Conservation (phyloP, 2,888 invertebrate genomes). For the Acleris cristana region DNA sequence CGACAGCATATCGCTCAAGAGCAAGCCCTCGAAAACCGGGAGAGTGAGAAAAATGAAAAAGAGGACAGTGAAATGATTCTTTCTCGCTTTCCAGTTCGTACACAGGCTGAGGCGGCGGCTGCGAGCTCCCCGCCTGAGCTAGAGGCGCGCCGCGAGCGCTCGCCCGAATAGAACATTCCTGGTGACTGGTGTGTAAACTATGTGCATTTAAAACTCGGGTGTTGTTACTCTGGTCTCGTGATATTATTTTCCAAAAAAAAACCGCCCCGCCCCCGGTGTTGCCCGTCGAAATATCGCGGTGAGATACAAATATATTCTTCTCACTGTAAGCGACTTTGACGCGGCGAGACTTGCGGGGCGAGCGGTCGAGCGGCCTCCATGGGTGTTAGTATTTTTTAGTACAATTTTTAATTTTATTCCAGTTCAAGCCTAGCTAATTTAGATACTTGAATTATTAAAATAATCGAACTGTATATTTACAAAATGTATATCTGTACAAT, state of each 20-base stretch:
- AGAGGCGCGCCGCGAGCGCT: background rate
- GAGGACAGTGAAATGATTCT: slow-evolving; percentile 79
- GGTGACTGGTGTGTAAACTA: slow-evolving; percentile 65
- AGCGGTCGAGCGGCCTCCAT: slow-evolving; percentile 49
- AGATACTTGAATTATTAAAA: slow-evolving; percentile 56
- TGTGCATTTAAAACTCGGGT: slow-evolving; percentile 64
- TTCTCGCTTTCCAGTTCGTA: slow-evolving; percentile 74
- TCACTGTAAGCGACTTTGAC: too few relatives aligned
- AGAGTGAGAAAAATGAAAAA: slow-evolving; percentile 70
- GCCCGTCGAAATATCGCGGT: too few relatives aligned
- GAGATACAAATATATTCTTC: too few relatives aligned
- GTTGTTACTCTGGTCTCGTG: slow-evolving; percentile 44
- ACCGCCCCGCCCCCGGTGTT: background rate
- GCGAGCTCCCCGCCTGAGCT: slow-evolving; percentile 29
- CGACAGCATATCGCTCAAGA: slow-evolving; percentile 69
- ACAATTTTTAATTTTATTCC: slow-evolving; percentile 74
- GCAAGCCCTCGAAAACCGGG: slow-evolving; percentile 59
- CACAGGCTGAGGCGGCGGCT: slow-evolving; percentile 65
- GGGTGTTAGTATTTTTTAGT: slow-evolving; percentile 71
- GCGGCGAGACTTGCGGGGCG: background rate
- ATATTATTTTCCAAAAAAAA: slow-evolving; percentile 62
- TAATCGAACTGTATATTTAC: slow-evolving; percentile 62
- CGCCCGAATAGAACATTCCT: slow-evolving; percentile 57
- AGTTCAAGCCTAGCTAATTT: slow-evolving; percentile 63
- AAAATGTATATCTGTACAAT: slow-evolving; percentile 59